Evolutionary conservation across 1,140 invertebrate genomes (phyloP).

Genomic region (Euwallacea fornicatus): DNA sequence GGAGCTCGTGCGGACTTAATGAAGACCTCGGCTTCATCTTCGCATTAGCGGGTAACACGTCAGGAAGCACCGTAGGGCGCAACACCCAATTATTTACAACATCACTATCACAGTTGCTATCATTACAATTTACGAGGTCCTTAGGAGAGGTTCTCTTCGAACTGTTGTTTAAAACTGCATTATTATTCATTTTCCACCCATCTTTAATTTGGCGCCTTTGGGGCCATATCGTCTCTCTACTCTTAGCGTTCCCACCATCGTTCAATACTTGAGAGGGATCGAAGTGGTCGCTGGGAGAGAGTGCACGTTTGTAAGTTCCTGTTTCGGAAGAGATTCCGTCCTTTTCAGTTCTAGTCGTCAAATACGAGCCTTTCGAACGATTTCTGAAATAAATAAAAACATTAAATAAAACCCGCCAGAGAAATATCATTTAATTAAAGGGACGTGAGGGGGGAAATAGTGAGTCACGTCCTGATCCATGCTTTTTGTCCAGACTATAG

Average conservation of each 20-base stretch:
- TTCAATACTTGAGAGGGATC: conserved; percentile 27
- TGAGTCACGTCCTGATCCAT: too few relatives aligned
- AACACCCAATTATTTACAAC: too few relatives aligned
- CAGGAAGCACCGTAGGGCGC: conserved; percentile 50
- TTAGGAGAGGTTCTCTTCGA: conserved; percentile 38
- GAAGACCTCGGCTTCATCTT: conserved; percentile 52
- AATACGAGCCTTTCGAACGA: conserved; percentile 77
- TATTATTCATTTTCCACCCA: conserved; percentile 46
- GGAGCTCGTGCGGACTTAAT: conserved; percentile 20
- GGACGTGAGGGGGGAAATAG: background rate
- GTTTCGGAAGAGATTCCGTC: conserved; percentile 66
- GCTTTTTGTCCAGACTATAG: too few relatives aligned
- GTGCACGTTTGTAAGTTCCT: conserved; percentile 74
- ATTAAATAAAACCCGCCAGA: background rate
- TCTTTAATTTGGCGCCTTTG: conserved; percentile 36
- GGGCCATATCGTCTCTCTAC: conserved; percentile 54
- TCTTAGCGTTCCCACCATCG: conserved; percentile 43
- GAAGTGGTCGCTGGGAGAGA: conserved; percentile 67
- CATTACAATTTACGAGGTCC: conserved; percentile 36
- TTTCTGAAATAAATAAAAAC: conserved; percentile 62
- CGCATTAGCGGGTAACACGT: conserved; percentile 58
- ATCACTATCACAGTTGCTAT: background rate
- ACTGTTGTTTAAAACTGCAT: conserved; percentile 49
- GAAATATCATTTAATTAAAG: background rate
- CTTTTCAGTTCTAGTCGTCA: conserved; percentile 68